phyloP scores from a whole-genome alignment of 2,113 vertebrate genomes.

The Callipepla californica region DNA sequence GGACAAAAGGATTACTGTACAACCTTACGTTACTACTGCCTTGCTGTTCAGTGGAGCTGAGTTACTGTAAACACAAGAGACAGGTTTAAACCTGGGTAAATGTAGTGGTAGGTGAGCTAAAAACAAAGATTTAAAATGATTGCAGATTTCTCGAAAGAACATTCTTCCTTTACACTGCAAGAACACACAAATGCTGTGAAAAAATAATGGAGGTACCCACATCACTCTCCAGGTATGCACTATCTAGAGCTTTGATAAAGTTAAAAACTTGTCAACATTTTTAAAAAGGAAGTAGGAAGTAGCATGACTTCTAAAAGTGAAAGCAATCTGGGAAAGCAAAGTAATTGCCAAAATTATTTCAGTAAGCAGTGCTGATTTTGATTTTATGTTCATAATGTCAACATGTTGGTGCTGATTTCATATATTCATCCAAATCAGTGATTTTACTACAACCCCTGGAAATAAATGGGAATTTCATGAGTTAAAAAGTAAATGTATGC shows the following conservation, averaged over 20 bases:
- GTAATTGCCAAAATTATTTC: neutral
- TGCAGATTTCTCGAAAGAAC: neutral
- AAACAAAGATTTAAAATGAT: neutral
- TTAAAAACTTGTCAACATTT: neutral
- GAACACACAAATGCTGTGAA: neutral
- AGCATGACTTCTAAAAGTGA: neutral
- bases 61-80: neutral
- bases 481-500: neutral
- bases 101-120: neutral
- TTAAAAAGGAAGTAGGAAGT: neutral
- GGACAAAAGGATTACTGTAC: neutral
- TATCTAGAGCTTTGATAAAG: neutral
- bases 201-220: neutral
- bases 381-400: neutral
- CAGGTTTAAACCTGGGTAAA: neutral
- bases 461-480: neutral
- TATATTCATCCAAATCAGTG: neutral
- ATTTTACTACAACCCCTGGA: neutral
- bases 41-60: neutral
- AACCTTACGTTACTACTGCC: neutral
- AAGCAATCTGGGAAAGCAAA: neutral
- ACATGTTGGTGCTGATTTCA: neutral
- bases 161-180: neutral
- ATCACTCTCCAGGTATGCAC: neutral
- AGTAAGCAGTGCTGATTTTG: neutral